Base-by-base conservation (phyloP, 1,140 invertebrate genomes). In the Pogonus chalceus region DNA sequence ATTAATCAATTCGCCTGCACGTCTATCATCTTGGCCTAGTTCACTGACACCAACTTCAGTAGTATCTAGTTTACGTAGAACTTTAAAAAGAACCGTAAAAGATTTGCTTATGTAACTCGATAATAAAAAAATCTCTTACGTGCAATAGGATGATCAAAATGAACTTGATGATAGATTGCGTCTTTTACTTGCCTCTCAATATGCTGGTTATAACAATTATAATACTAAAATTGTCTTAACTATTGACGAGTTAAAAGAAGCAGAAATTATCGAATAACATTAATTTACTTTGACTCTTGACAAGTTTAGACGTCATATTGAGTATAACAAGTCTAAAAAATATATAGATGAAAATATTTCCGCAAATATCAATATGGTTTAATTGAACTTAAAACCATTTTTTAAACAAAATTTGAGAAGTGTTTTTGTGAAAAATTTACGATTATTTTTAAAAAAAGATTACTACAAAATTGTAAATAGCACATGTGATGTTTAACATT, bases 171-270 rank as follows among this genome's bases (percentile, higher is more conserved):
- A 67, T 21, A 58, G 65, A 55, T 49, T 71, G 3, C 49, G 60
- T 20, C 43, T 71, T 20, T 49, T 72, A 10, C 39, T 67, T 14
- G 62, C 64, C 20, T 69, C 65, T 20, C 52, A 65, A 49, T 23
- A 46, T 16, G 66, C 66, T 22, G 68, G 68, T 12, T 61, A 69
- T 52, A 58, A 21, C 1, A 64, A 56, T 55, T 60, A 66, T 53
- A 50, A 58, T 20, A 70, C 67, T 58, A 65, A 72, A 63, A 71
- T 72, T 50, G 50, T 64, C 16, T 66, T 63, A 16, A 72, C 69
- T 10, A 56, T 70, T 21, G 64, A 69, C 55, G 68, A 70, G 56
- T 56, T 66, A 22, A 48, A 56, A 10, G 64, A 66, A 53, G 60
- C 58, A 35, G 39, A 53, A 20, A 61, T 61, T 24, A 55, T 64